Base-by-base conservation (phyloP, 2,888 invertebrate genomes). In the Frankliniella fusca region DNA sequence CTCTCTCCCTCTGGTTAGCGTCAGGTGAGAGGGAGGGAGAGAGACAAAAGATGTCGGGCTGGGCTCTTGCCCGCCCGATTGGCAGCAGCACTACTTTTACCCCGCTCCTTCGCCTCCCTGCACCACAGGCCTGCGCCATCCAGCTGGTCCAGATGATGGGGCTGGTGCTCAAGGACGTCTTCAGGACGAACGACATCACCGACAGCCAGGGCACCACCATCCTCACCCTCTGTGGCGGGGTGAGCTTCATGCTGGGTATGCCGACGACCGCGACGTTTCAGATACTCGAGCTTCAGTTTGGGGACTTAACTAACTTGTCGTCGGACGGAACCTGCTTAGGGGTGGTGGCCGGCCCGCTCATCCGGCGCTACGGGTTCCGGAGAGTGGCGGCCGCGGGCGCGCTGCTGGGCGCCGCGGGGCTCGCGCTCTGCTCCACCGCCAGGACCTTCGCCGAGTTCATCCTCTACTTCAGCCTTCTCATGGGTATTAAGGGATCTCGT, bases 71-170 rank as follows among this genome's bases (percentile, higher is more conserved):
- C n/a, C n/a, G n/a, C n/a, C n/a, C n/a, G n/a, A n/a, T n/a, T n/a
- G n/a, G n/a, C n/a, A n/a, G n/a, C n/a, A n/a, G n/a, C n/a, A n/a
- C n/a, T n/a, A n/a, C n/a, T n/a, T n/a, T n/a, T n/a, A n/a, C n/a
- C n/a, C n/a, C n/a, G n/a, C n/a, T n/a, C n/a, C n/a, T n/a, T n/a
- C n/a, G n/a, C n/a, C n/a, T n/a, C 54, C 15, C 18, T 54, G 54
- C 18, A 18, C 54, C 54, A 54, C 54, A 76, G 70, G 70, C 70
- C 27, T 23, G 23, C 12, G 9, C 27, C 70, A 76, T 76, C 27
- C 70, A 76, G 70, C 70, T 76, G 23, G 27, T 76, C 23, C 70
- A 76, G 27, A 76, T 76, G 70, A 23, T 76, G 70, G 70, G 70
- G 7, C 27, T 76, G 23, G 27, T 76, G 27, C 27, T 76, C 10